Base-by-base conservation (phyloP, 2,113 vertebrate genomes). In the Eudorcas thomsonii region DNA sequence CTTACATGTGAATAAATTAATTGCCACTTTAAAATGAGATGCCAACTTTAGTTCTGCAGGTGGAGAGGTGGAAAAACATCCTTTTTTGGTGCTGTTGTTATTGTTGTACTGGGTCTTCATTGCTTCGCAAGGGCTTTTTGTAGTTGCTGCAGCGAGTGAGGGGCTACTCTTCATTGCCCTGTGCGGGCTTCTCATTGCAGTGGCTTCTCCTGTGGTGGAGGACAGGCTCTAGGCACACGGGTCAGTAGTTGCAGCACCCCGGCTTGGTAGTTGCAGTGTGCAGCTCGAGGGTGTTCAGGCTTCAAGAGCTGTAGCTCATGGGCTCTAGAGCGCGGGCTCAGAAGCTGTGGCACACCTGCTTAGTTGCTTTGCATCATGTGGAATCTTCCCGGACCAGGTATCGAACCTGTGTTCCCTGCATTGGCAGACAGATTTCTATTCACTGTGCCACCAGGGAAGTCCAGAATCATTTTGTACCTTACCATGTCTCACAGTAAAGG, bases 1-100 rank as follows among this genome's bases (percentile, higher is more conserved):
- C 33, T 77, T 87, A 7, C 2, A 8, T 43, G 36, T 81, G 74
- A 62, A 92, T 82, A 96, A 83, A 95, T 96, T 25, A 84, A 21
- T 78, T 96, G 48, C 62, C 83, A 50, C 87, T 87, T 94, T 48
- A 95, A 96, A 74, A 45, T 81, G 60, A 52, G 50, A 96, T 62
- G 94, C 86, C 50, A 90, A 74, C 57, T 83, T 91, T 43, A 25
- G 81, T 54, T 74, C n/a, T 39, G 43, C 48, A 52, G 59, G 10
- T 28, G 30, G n/a, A 81, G 36, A 95, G 45, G 52, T 33, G 3
- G 28, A 77, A 83, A 59, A 62, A 74, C 17, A 54, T n/a, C 54
- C n/a, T 74, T 74, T 36, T 2, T 36, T 36, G n/a, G 36, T 71
- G 17, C 21, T 71, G n/a, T 71, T 39, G 19, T 36, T 21, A 10